Conservation (phyloP, 2,113 vertebrate species). For the Amblyopsis rosae region DNA sequence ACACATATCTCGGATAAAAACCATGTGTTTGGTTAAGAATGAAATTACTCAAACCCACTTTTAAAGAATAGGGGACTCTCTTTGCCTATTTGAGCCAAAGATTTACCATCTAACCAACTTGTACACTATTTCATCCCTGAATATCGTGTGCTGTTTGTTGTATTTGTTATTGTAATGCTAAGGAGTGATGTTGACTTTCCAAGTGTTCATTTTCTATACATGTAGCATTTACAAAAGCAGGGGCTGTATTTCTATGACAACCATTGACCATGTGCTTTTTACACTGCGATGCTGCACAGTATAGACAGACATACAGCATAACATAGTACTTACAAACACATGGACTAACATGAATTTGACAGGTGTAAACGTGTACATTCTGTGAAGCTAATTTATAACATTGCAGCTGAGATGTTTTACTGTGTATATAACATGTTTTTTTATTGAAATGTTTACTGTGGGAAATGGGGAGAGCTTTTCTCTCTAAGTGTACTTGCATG, state of each 20-base stretch:
- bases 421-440: slow-evolving; percentile 61
- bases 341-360: slow-evolving; percentile 25
- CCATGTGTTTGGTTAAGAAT: slow-evolving; percentile 13
- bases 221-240: slow-evolving; percentile 70
- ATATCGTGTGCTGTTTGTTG: slow-evolving; percentile 52
- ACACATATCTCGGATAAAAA: background rate
- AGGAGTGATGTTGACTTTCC: slow-evolving; percentile 56
- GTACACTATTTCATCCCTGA: slow-evolving; percentile 57
- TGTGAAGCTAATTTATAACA: slow-evolving; percentile 78
- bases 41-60: slow-evolving; percentile 2
- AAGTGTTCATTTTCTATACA: slow-evolving; percentile 57
- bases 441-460: slow-evolving; percentile 66
- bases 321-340: slow-evolving; percentile 16
- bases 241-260: slow-evolving; percentile 30
- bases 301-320: slow-evolving; percentile 24
- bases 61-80: slow-evolving; percentile 25
- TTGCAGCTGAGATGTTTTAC: slow-evolving; percentile 66
- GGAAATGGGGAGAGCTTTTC: slow-evolving; percentile 15
- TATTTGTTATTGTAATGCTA: slow-evolving; percentile 57
- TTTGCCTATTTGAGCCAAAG: slow-evolving; percentile 70
- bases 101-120: slow-evolving; percentile 58
- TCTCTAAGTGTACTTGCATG: slow-evolving; percentile 39
- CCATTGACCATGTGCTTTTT: slow-evolving; percentile 50
- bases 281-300: slow-evolving; percentile 52
- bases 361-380: slow-evolving; percentile 61